Evolutionary conservation across 1,140 invertebrate species (phyloP), one percentile per base, ranked within the genome.

Genomic region (Bombus ignitus): DNA sequence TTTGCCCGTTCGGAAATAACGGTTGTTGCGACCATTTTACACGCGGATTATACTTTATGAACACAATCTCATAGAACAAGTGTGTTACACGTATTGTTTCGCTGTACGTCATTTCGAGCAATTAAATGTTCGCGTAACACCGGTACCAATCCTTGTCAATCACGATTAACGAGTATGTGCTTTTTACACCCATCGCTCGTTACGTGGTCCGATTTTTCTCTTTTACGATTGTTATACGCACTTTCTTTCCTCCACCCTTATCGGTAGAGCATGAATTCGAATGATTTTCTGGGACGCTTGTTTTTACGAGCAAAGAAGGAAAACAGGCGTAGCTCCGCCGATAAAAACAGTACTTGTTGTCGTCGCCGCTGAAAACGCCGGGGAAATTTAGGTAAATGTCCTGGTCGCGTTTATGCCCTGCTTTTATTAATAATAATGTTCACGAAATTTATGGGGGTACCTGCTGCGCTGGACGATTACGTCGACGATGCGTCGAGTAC

Each of bases 141-240:
- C 32, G 71, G 22, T 13, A 15, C 37, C 59, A 1, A 37, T 68
- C 32, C 78, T 66, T 68, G 84, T 80, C 83, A 71, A 85, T 85
- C 83, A 72, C 83, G 77, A 85, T 85, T 85, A 85, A 85, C 83
- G 83, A 85, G 39, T 53, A 57, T 47, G 53, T 44, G 28, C 18
- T 53, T 85, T 79, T 83, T 70, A 22, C 42, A 22, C 65, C 78
- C 44, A 80, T 80, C 65, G 44, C 77, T 79, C 77, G 77, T 79
- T 79, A 81, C 77, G 70, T 22, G 47, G n/a, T 35, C 25, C 59
- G 28, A 75, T 74, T 73, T 68, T 72, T 68, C 39, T 44, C 28
- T 72, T n/a, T 65, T 42, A 42, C 76, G 37, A n/a, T 35, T 42
- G 9, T 65, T 77, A 65, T 25, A 42, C 47, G 25, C 57, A 9